Conservation (phyloP, 2,113 vertebrate genomes). For the Sylvilagus bachmani region DNA sequence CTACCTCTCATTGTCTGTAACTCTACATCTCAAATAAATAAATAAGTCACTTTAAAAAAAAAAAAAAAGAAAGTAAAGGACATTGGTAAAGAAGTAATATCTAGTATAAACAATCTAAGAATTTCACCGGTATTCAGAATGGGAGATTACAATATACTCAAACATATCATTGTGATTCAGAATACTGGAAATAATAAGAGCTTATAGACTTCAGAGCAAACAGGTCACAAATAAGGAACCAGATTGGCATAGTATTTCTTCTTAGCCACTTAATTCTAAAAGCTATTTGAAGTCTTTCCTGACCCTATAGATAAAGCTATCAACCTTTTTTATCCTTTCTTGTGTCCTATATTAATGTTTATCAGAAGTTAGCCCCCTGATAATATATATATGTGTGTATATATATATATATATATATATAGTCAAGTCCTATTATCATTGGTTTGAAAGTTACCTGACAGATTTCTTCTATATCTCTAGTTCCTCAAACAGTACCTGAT, state of each 20-base stretch:
- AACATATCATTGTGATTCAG: background rate
- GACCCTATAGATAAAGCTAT: background rate
- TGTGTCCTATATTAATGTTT: background rate
- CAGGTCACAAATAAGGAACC: background rate
- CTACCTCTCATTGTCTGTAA: too few relatives aligned
- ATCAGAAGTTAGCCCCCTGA: background rate
- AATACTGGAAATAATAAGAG: background rate
- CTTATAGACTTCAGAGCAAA: background rate
- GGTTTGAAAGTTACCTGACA: background rate
- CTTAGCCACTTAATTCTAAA: background rate
- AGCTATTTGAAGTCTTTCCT: background rate
- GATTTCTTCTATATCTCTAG: background rate
- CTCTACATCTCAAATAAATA: too few relatives aligned
- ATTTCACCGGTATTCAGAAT: background rate
- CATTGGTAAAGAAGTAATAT: background rate
- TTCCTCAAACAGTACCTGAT: background rate
- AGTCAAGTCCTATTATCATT: background rate
- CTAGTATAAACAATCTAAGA: background rate
- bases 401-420: too few relatives aligned
- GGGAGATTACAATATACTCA: background rate
- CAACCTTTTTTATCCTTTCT: background rate
- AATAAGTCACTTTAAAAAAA: too few relatives aligned
- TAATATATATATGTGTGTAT: too few relatives aligned
- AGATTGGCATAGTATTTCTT: background rate
- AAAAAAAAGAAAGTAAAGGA: background rate